A percentile compares a stretch with the other conserved stretches of the same genome.
Conservation (phyloP, 2,888 invertebrate genomes). For the Eilema sororculum region DNA sequence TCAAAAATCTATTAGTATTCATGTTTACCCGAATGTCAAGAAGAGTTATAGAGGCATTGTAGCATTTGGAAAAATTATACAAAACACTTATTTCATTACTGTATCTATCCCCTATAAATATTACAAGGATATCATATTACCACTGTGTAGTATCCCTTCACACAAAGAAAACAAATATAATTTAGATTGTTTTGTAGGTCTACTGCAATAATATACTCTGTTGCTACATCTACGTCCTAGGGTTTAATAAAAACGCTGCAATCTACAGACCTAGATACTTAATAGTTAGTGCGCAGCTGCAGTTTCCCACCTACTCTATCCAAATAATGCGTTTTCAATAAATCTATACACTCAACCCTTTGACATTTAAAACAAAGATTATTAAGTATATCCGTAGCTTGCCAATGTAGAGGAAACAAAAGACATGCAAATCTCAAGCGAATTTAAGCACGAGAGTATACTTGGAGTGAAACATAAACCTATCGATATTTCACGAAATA, state of each 20-base stretch:
- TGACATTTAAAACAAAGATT: not conserved
- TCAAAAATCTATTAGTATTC: too few species aligned
- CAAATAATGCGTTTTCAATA: not conserved
- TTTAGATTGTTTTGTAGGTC: not conserved
- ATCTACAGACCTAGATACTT: not conserved
- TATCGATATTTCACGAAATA: slow-evolving; percentile 5
- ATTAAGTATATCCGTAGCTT: not conserved
- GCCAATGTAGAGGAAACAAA: not conserved
- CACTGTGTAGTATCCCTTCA: not conserved
- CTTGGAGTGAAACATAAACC: not conserved
- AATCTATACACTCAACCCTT: slow-evolving; percentile 11
- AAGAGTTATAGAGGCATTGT: too few species aligned
- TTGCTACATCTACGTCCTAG: not conserved
- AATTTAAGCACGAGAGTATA: too few species aligned
- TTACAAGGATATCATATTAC: slow-evolving; percentile 7
- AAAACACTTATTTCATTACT: too few species aligned
- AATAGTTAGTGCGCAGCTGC: slow-evolving; percentile 24
- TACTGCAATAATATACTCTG: not conserved
- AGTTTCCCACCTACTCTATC: not conserved
- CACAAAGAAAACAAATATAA: not conserved
- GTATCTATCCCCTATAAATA: not conserved
- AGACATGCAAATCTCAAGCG: not conserved
- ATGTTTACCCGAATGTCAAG: too few species aligned
- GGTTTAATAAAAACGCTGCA: not conserved
- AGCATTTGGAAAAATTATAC: not conserved